Evolutionary conservation across 1,140 invertebrate genomes (phyloP).

Genomic region (Halotydeus destructor): DNA sequence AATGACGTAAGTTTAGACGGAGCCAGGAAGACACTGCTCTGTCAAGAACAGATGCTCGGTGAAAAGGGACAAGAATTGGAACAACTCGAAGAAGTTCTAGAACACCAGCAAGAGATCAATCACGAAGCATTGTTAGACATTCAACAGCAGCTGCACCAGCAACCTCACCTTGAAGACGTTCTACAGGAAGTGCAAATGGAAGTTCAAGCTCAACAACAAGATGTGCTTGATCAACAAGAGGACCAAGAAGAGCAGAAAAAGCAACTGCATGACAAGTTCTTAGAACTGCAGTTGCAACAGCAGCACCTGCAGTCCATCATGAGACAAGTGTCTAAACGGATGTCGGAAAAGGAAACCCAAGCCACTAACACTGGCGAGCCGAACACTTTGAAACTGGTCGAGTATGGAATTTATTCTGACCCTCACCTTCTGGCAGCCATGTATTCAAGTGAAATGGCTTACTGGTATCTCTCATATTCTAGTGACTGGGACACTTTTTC

Average conservation of each 20-base stretch:
- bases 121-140: no score
- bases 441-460: constrained; percentile 22
- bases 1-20: no score
- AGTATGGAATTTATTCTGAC: constrained; percentile 20
- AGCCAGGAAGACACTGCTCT: no score
- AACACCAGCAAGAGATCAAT: no score
- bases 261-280: no score
- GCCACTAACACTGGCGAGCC: not conserved
- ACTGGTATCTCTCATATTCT: constrained; percentile 17
- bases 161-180: not conserved
- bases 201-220: not conserved
- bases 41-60: no score
- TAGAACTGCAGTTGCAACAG: no score
- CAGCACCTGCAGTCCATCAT: not conserved
- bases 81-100: no score
- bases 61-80: no score
- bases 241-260: not conserved
- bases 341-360: not conserved
- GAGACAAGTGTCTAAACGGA: not conserved
- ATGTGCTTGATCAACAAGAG: not conserved
- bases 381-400: not conserved
- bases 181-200: not conserved
- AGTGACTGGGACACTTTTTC: not conserved
- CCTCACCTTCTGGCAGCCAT: constrained; percentile 23
- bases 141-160: no score